Evolutionary conservation across 2,797 vertebrate genomes (phyloP), one percentile per base, ranked within the genome.

Genomic region (Monodelphis domestica): DNA sequence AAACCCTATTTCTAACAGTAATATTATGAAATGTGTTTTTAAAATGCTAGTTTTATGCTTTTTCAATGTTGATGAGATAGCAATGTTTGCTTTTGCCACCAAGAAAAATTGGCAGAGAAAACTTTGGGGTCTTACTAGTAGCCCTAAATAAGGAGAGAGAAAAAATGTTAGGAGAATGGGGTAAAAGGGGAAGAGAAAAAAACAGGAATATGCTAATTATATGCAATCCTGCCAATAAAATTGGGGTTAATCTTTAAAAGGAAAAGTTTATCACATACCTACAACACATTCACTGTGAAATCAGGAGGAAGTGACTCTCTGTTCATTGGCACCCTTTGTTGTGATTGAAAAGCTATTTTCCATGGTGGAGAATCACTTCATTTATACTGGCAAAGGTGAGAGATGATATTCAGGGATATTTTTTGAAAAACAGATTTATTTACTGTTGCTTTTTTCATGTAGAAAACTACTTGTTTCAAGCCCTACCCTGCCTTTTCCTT

Each of bases 41-140:
- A 89, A 94, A 90, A 38, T 94, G 29, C 53, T 15, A 92, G 17
- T 33, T 90, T 96, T 84, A 94, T 96, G 63, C 88, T 57, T 0
- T 90, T 70, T 53, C 54, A 92, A 57, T 87, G 53, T 88, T 93
- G 95, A 88, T 88, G 54, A 89, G 6, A 15, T 70, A 52, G 53
- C 63, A 91, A 1, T 15, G 57, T 95, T 28, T 92, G 33, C 30
- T 52, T 95, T 30, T 92, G 33, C 24, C 33, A 3, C 56, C 91
- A 33, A 93, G 53, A 91, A 56, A 90, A 91, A 45, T 26, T 89
- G 88, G 55, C 1, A 54, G 29, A 3, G 56, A 89, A 15, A 30
- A 38, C 33, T 88, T 17, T 87, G 2, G 54, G 89, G 5, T 38
- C 38, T 24, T n/a, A 1, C 53, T 88, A 53, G 33, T 88, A 84